Evolutionary conservation across 1,140 invertebrate genomes (phyloP), one percentile per base, ranked within the genome.

Genomic region (Drosophila kikkawai): DNA sequence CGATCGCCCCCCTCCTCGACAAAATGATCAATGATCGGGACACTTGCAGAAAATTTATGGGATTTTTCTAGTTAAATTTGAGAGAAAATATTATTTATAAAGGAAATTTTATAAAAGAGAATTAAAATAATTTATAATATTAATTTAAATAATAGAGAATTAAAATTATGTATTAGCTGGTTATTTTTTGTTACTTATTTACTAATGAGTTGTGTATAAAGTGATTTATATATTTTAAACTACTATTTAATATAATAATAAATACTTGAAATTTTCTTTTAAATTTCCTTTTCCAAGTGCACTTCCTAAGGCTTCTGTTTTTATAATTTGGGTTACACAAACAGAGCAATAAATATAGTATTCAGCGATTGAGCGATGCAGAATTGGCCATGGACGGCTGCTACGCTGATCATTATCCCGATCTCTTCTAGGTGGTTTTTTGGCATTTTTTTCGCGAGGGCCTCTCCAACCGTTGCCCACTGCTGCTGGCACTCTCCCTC

Each of bases 241-340:
- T 4, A 4, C 26, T 26, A 26, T 26, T 26, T 26, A 9, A 9
- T 26, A 4, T 4, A 8, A 5, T 4, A 17, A 26, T 15, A 48
- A 26, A 5, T 3, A 50, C 8, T n/a, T 29, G 3, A 5, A 4
- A 29, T 29, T 29, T 6, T 29, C 5, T 29, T 29, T 0, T 6
- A 7, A 6, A n/a, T 29, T 29, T 50, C 22, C 22, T 56, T 56
- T 36, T 56, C 7, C 13, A 15, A 22, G 53, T 56, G 53, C 53
- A 56, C 13, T 39, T 39, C 7, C 37, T 56, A 39, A 51, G 75
- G 64, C 80, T 82, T 77, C 80, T 77, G 66, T 82, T 82, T 77
- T 82, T 82, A 80, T 80, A 88, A 88, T 90, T 81, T 90, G 64
- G 85, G 85, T 88, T 85, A 88, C 37, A 79, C 83, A 88, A 88